Conservation (phyloP, 2,113 vertebrate species). For the Cranoglanis bouderius region DNA sequence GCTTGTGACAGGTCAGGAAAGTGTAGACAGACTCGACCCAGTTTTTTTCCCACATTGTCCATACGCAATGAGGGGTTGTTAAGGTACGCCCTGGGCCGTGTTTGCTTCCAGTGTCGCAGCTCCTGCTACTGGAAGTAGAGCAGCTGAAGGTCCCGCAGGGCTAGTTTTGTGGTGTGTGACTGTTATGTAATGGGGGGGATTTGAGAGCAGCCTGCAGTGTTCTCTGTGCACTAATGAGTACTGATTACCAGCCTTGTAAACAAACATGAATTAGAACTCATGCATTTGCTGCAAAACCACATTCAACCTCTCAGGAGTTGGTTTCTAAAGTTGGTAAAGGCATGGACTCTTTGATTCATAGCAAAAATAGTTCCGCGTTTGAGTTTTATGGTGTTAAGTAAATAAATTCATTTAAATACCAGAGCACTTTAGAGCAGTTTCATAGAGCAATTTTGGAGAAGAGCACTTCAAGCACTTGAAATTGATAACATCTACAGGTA, state of each 20-base stretch:
- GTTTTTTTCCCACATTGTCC: not conserved
- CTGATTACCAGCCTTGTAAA: slow-evolving; percentile 40
- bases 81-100: slow-evolving; percentile 1
- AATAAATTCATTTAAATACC: not conserved
- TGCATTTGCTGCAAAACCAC: slow-evolving; percentile 29
- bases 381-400: not conserved
- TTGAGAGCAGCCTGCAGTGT: slow-evolving; percentile 18
- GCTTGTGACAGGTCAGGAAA: slow-evolving; percentile 22
- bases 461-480: not conserved
- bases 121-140: slow-evolving; percentile 4
- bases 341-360: not conserved
- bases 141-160: slow-evolving; percentile 14
- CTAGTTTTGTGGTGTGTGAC: slow-evolving; percentile 18
- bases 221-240: slow-evolving; percentile 36
- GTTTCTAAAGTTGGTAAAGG: not conserved
- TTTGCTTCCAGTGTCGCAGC: slow-evolving; percentile 18
- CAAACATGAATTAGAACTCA: slow-evolving; percentile 35
- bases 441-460: not conserved
- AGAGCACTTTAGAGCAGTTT: not conserved
- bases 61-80: slow-evolving; percentile 23
- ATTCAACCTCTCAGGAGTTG: not conserved
- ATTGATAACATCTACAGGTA: not conserved
- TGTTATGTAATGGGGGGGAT: slow-evolving; percentile 26
- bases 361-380: not conserved
- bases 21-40: slow-evolving; percentile 23